A percentile compares a stretch with the other conserved stretches of the same genome.
These are phyloP conservation scores for Cercopithecus diana DNA, from an alignment of 2,797 vertebrate species.

Conservation along the genomic window DNA sequence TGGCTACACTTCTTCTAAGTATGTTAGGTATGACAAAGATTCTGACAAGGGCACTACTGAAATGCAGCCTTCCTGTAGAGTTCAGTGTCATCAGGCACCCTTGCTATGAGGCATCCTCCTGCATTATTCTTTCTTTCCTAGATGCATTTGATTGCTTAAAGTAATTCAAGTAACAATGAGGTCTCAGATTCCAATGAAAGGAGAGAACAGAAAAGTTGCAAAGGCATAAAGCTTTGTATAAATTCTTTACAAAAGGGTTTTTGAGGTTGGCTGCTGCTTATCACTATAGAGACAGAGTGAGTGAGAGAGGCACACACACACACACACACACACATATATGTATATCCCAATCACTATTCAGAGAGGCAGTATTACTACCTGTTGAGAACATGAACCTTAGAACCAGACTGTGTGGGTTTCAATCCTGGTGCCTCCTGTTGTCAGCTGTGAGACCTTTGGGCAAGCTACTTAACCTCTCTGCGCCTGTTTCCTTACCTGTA, in stretches of 20 bases:
- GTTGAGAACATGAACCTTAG: background rate
- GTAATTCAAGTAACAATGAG: background rate
- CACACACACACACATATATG: background rate
- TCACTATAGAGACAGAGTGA: background rate
- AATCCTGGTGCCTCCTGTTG: background rate
- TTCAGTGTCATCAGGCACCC: background rate
- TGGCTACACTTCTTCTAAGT: background rate
- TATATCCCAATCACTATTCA: background rate
- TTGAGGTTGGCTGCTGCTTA: background rate
- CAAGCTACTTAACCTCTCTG: conserved; percentile 40
- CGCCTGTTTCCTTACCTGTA: background rate
- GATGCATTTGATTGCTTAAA: background rate
- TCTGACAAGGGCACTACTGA: background rate
- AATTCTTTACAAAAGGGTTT: background rate
- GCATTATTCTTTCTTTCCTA: background rate
- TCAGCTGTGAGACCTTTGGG: conserved; percentile 6
- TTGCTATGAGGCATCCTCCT: background rate
- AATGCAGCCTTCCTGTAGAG: background rate
- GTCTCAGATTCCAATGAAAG: background rate
- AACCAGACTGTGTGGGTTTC: background rate
- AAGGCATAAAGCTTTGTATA: background rate
- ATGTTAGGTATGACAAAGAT: background rate
- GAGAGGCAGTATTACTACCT: background rate
- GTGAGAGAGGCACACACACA: background rate
- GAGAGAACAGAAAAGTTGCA: background rate